Base-by-base conservation (phyloP, 2,113 vertebrate species). In the Mesoclemmys tuberculata region DNA sequence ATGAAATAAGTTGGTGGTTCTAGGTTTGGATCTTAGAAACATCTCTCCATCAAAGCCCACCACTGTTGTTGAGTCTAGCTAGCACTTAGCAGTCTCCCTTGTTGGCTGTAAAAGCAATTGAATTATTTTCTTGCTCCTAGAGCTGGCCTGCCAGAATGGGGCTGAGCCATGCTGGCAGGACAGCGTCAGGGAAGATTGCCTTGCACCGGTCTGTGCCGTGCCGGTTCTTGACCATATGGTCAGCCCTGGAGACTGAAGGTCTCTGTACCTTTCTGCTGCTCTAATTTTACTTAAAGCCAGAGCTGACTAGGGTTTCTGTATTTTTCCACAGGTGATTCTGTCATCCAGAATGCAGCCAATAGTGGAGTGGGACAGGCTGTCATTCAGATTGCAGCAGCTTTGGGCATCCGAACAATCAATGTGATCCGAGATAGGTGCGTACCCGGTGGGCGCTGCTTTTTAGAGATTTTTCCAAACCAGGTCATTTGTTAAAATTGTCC, bases 261-360 rank as follows among this genome's bases (percentile, higher is more conserved):
- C 24, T 19, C 35, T 24, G 7, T 38, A 61, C 48, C 41, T 26
- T 79, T 35, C 31, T 38, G 21, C 51, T 44, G 35, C 26, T 19
- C 27, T 49, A 27, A 75, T 75, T 6, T 18, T 58, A 29, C 58
- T 74, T 41, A 41, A 68, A 80, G 41, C 48, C 22, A 24, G 54
- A 38, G 29, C 31, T 94, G 52, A 96, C 48, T 61, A 49, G 35
- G 46, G 55, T 94, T 80, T 96, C 94, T 81, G n/a, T 85, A 24
- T 38, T 38, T 89, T 5, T 35, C 5, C 14, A 9, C 98, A 99
- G 99, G 99, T 31, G 99, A 99, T 93, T 98, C 98, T 0, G 31
- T 99, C 91, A 99, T 99, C 96, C 99, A 99, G 98, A 99, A 99
- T 1, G 99, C 98, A 0, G 99, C 99, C 93, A 99, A 99, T 98